A percentile compares a stretch with the other conserved stretches of the same genome.
These are phyloP conservation scores for Spatulosminthurus flaviceps DNA, from an alignment of 2,888 invertebrate species.

Conservation along the genomic window DNA sequence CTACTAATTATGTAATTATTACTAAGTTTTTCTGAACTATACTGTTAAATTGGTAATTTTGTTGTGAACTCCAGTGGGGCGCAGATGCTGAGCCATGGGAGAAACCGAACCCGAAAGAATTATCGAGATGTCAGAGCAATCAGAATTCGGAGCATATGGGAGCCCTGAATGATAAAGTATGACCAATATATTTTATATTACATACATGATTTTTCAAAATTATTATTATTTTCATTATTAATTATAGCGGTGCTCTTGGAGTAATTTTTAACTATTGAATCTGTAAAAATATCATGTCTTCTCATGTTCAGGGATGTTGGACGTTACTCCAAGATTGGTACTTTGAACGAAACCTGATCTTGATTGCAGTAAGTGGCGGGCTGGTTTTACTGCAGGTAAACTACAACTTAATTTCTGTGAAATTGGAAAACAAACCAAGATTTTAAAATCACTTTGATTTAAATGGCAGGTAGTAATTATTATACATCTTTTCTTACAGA, in stretches of 20 bases:
- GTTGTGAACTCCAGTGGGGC: constrained; percentile 50
- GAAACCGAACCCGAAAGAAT: constrained; percentile 63
- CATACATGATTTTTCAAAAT: no score
- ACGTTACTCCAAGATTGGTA: constrained; percentile 67
- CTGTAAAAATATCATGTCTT: neutral
- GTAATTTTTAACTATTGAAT: neutral
- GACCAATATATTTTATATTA: no score
- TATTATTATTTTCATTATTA: constrained; percentile 29
- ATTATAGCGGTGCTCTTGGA: no score
- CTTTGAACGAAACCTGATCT: constrained; percentile 67
- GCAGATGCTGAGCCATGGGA: constrained; percentile 62
- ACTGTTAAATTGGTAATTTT: no score
- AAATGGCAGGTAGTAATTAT: no score
- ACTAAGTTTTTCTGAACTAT: no score
- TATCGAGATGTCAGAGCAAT: constrained; percentile 64
- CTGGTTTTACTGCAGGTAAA: constrained; percentile 66
- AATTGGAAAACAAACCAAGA: no score
- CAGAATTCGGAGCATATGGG: constrained; percentile 63
- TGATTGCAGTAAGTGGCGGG: constrained; percentile 68
- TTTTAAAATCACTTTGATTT: no score
- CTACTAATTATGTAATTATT: neutral
- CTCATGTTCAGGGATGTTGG: constrained; percentile 69
- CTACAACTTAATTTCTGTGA: neutral
- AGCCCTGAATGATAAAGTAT: constrained; percentile 66
- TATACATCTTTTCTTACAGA: constrained; percentile 64